phyloP scores from a whole-genome alignment of 92 coral and sea anemone species.

The Actinostola sp. region DNA sequence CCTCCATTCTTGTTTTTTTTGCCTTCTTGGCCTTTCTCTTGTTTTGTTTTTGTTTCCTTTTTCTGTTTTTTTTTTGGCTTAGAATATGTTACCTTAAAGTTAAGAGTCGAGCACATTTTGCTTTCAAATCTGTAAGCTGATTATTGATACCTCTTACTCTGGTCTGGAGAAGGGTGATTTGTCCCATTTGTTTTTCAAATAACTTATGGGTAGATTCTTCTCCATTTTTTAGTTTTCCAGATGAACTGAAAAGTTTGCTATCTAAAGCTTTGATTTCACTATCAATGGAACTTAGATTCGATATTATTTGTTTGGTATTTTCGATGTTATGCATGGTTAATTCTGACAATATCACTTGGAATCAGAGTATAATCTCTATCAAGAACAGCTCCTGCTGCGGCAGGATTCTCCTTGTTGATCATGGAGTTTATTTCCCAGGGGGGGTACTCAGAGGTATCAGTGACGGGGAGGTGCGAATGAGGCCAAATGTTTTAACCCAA shows the following conservation, averaged over 20 bases:
- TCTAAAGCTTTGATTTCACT: constrained; percentile 35
- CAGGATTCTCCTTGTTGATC: constrained; percentile 61
- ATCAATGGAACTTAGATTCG: constrained; percentile 40
- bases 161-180: constrained; percentile 42
- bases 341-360: constrained; percentile 54
- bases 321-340: constrained; percentile 32
- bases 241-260: constrained; percentile 42
- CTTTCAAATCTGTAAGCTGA: constrained; percentile 27
- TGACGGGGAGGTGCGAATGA: too few species aligned
- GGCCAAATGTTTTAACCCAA: too few species aligned
- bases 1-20: not conserved
- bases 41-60: constrained; percentile 41
- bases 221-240: constrained; percentile 40
- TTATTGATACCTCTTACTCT: constrained; percentile 34
- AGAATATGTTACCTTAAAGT: constrained; percentile 36
- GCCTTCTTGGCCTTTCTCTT: not conserved
- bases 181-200: constrained; percentile 33
- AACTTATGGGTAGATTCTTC: constrained; percentile 58
- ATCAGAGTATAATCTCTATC: constrained; percentile 26
- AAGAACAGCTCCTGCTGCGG: constrained; percentile 56
- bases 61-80: constrained; percentile 43
- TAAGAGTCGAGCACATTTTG: constrained; percentile 51
- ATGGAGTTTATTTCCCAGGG: constrained; percentile 45
- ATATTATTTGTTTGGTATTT: constrained; percentile 7
- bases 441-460: too few species aligned